Evolutionary conservation across 2,888 invertebrate species (phyloP), one percentile per base, ranked within the genome.

Genomic region (Calliphora vomitoria): DNA sequence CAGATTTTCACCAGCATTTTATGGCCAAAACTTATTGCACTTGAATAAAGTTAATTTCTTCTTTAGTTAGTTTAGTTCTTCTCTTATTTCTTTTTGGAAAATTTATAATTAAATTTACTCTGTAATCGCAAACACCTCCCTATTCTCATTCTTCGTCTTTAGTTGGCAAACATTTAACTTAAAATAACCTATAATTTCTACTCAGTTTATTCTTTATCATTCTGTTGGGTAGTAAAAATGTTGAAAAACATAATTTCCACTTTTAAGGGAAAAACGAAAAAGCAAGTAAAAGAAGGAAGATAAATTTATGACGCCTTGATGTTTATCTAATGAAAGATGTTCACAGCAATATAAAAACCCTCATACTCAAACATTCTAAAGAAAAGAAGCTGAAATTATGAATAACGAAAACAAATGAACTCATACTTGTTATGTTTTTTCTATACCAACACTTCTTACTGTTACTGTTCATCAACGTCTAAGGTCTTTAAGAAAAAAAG

Each of bases 261-360:
- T 68, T 75, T 82, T 31, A 53, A 74, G 18, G 38, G 4, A 50
- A 31, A 71, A 4, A 25, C 25, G 2, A 4, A 62, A 13, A 44
- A 66, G 66, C 18, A 15, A 41, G 44, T 44, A 44, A 44, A 44
- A 44, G 13, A 71, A 72, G 66, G 35, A 71, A 35, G n/a, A 72
- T 11, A 68, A 50, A 82, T 75, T 35, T 82, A 74, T 74, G 68
- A 74, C 35, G 82, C 66, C 66, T 44, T 82, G 74, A 82, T 82
- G 68, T 82, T 82, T 74, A 60, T 68, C 74, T 82, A 75, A 82
- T 75, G 47, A 82, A 74, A 47, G 55, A 58, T 82, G 58, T 72
- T 81, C 20, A 50, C 47, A 31, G n/a, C 10, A 60, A 72, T 38
- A 50, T 6, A 72, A 44, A 1, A 60, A 60, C 13, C 31, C 31